A percentile compares a stretch with the other conserved stretches of the same genome.
phyloP scores from a whole-genome alignment of 2,888 invertebrate genomes.

The Plusia festucae region DNA sequence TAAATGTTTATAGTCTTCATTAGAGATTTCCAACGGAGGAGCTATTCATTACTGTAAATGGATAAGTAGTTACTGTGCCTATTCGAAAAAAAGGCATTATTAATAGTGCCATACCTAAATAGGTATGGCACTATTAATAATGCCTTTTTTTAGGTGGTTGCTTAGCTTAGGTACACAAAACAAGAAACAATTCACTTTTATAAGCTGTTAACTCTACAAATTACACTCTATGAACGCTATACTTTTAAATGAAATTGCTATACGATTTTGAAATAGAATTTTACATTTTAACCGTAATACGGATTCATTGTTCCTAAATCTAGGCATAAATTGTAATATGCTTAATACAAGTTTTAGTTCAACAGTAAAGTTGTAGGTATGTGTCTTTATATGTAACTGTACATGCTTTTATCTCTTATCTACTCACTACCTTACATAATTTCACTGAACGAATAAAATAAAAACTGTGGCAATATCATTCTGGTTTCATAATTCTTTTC shows the following conservation, averaged over 20 bases:
- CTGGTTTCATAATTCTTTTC: no score
- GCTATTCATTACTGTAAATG: neutral
- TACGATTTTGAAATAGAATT: conserved; percentile 23
- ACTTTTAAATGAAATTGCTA: conserved; percentile 13
- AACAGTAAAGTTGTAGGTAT: no score
- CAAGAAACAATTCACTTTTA: no score
- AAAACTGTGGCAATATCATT: no score
- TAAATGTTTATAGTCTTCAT: neutral
- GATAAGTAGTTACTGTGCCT: neutral
- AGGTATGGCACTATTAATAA: neutral
- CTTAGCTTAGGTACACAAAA: no score
- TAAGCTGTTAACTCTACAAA: neutral
- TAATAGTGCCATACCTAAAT: neutral
- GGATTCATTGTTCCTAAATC: conserved; percentile 7
- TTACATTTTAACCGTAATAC: neutral
- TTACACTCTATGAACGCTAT: neutral
- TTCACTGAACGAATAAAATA: no score
- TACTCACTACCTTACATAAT: no score
- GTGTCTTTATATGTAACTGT: no score
- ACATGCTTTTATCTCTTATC: no score
- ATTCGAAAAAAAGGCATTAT: neutral
- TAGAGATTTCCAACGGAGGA: neutral
- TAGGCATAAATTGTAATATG: neutral
- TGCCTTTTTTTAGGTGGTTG: no score
- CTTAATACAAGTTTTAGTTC: no score